These are phyloP conservation scores for Cinclus mexicanus DNA, from an alignment of 2,113 vertebrate species.

Conservation along the genomic window DNA sequence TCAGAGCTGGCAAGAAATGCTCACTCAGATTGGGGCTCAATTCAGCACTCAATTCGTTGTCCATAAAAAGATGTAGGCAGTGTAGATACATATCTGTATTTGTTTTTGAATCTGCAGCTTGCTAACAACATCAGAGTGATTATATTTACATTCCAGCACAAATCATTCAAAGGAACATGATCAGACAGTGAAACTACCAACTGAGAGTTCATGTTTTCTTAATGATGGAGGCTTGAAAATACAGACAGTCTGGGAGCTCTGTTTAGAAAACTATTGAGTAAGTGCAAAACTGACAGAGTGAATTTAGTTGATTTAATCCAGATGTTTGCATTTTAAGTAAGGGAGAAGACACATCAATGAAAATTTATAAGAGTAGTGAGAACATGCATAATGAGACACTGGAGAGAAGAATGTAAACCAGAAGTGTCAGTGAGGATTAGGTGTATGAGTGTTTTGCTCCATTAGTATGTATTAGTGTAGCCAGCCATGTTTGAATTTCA, in stretches of 20 bases:
- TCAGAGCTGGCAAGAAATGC: background rate
- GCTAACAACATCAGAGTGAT: background rate
- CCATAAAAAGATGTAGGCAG: background rate
- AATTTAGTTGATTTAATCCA: slow-evolving; percentile 50
- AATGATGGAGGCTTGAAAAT: slow-evolving; percentile 4
- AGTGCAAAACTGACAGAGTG: background rate
- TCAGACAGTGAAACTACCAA: background rate
- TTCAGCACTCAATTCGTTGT: background rate
- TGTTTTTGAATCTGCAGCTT: background rate
- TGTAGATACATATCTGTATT: background rate
- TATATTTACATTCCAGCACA: background rate
- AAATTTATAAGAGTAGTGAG: slow-evolving; percentile 34
- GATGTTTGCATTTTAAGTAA: slow-evolving; percentile 50
- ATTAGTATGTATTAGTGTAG: slow-evolving; percentile 32
- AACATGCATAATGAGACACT: slow-evolving; percentile 8
- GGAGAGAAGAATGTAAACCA: slow-evolving; percentile 35
- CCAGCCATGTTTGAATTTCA: slow-evolving; percentile 33
- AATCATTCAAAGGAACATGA: slow-evolving; percentile 4
- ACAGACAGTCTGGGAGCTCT: background rate
- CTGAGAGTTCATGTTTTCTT: background rate
- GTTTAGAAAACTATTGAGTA: background rate
- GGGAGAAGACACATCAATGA: slow-evolving; percentile 11
- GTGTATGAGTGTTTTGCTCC: background rate
- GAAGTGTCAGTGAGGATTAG: slow-evolving; percentile 39
- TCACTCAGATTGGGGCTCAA: background rate